These are phyloP conservation scores for Zaprionus bogoriensis DNA, from an alignment of 2,888 invertebrate species.

Conservation along the genomic window DNA sequence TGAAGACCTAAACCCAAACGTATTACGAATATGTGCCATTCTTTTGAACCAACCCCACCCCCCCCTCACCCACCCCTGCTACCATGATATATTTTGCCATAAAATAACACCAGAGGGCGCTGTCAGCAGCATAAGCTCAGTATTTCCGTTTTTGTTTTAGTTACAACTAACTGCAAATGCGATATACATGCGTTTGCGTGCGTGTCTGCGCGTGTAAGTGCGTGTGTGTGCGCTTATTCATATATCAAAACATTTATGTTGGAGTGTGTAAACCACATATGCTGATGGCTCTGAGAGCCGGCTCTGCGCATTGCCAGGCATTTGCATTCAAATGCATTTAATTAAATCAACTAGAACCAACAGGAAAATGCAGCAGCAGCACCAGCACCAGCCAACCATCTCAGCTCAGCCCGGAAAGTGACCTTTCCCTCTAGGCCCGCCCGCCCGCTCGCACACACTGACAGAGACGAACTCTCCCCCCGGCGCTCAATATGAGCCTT, in stretches of 20 bases:
- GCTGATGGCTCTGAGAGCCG: slow-evolving; percentile 55
- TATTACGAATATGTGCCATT: not conserved
- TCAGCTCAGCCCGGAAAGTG: slow-evolving; percentile 28
- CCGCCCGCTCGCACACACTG: not conserved
- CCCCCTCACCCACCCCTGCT: not conserved
- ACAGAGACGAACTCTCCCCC: not conserved
- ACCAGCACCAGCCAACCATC: slow-evolving; percentile 30
- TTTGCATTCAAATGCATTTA: slow-evolving; percentile 79
- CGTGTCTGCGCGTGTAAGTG: not conserved
- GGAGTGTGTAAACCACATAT: slow-evolving; percentile 56
- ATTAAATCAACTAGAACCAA: slow-evolving; percentile 78
- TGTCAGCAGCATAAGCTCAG: slow-evolving; percentile 70
- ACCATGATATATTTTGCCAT: slow-evolving; percentile 54
- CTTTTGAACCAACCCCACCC: not conserved
- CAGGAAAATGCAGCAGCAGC: slow-evolving; percentile 61
- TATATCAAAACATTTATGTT: slow-evolving; percentile 56
- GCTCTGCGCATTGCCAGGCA: slow-evolving; percentile 61
- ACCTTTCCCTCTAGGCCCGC: slow-evolving; percentile 19
- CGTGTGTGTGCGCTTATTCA: not conserved
- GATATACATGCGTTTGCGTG: not conserved
- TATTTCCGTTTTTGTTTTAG: slow-evolving; percentile 69
- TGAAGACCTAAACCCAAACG: not conserved
- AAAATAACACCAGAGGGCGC: slow-evolving; percentile 70
- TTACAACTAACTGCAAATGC: slow-evolving; percentile 53
- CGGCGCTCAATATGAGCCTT: slow-evolving; percentile 52